A percentile compares a stretch with the other conserved stretches of the same genome.
phyloP scores from a whole-genome alignment of 2,797 vertebrate species.

The Synanceia verrucosa region DNA sequence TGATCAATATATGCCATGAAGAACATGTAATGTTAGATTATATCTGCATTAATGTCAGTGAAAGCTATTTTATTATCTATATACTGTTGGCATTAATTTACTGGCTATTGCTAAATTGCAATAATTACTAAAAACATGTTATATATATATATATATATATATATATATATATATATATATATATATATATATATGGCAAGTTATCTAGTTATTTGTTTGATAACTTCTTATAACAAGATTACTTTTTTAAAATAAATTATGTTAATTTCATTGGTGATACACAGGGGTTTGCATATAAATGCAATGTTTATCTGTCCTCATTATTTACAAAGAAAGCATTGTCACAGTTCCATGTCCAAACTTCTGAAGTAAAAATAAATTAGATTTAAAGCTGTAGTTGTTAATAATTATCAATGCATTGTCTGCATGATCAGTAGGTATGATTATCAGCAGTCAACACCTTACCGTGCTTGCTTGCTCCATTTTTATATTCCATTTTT shows the following conservation, averaged over 20 bases:
- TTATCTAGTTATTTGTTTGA: not conserved
- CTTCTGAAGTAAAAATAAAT: not conserved
- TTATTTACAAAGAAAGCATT: not conserved
- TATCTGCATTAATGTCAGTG: not conserved
- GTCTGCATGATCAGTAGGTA: constrained; percentile 30
- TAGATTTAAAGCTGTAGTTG: constrained; percentile 3
- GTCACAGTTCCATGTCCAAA: not conserved
- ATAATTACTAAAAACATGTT: not conserved
- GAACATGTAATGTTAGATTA: not conserved
- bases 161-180: not conserved
- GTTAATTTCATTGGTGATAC: constrained; percentile 3
- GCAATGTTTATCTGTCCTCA: not conserved
- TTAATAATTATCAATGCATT: constrained; percentile 10
- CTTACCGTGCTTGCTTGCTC: constrained; percentile 78
- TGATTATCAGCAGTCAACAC: constrained; percentile 52
- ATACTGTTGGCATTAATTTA: constrained; percentile 3
- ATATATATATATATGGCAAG: not conserved
- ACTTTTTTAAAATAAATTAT: constrained; percentile 1
- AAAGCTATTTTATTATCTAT: not conserved
- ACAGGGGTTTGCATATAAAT: not conserved
- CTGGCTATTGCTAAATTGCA: not conserved
- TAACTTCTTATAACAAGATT: not conserved
- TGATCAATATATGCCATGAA: not conserved
- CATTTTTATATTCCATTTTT: constrained; percentile 67
- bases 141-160: not conserved